A percentile compares a stretch with the other conserved stretches of the same genome.
phyloP scores from a whole-genome alignment of 2,888 invertebrate genomes.

The Bombyx huttoni region DNA sequence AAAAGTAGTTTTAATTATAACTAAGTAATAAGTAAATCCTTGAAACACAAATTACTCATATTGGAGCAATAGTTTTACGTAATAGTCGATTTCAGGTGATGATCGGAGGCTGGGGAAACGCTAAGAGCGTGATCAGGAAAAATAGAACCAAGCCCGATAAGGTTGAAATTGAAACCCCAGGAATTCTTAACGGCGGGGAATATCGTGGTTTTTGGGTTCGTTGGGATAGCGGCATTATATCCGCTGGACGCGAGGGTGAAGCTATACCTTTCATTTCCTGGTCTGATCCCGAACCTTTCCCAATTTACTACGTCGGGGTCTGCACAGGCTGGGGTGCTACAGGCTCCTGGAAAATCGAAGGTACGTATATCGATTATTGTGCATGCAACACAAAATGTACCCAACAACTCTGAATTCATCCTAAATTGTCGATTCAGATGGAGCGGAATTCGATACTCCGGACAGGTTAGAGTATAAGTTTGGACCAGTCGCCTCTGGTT shows the following conservation, averaged over 20 bases:
- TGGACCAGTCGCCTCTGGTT: slow-evolving; percentile 67
- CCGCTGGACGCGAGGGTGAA: slow-evolving; percentile 82
- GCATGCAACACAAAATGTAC: slow-evolving; percentile 48
- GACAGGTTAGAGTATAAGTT: slow-evolving; percentile 74
- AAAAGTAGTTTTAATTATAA: no score
- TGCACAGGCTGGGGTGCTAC: slow-evolving; percentile 90
- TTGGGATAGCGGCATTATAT: slow-evolving; percentile 79
- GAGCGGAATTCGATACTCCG: slow-evolving; percentile 66
- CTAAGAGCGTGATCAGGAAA: slow-evolving; percentile 85
- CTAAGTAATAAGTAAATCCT: no score
- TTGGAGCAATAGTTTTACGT: no score
- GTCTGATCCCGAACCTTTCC: slow-evolving; percentile 79
- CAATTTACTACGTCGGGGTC: slow-evolving; percentile 82
- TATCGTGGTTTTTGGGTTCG: slow-evolving; percentile 89
- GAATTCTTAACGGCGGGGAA: slow-evolving; percentile 80
- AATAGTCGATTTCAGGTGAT: slow-evolving; percentile 71
- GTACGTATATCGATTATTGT: slow-evolving; percentile 40
- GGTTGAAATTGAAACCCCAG: slow-evolving; percentile 79
- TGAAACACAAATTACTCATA: no score
- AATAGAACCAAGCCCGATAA: slow-evolving; percentile 84
- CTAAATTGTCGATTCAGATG: slow-evolving; percentile 59
- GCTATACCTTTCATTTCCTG: slow-evolving; percentile 80
- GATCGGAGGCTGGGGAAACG: slow-evolving; percentile 91
- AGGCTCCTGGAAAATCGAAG: slow-evolving; percentile 87
- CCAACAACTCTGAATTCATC: slow-evolving; percentile 45